Percentiles rank a stretch among this genome's conserved stretches.
Conservation (phyloP, 2,888 invertebrate genomes). For the Melanostoma scalare region DNA sequence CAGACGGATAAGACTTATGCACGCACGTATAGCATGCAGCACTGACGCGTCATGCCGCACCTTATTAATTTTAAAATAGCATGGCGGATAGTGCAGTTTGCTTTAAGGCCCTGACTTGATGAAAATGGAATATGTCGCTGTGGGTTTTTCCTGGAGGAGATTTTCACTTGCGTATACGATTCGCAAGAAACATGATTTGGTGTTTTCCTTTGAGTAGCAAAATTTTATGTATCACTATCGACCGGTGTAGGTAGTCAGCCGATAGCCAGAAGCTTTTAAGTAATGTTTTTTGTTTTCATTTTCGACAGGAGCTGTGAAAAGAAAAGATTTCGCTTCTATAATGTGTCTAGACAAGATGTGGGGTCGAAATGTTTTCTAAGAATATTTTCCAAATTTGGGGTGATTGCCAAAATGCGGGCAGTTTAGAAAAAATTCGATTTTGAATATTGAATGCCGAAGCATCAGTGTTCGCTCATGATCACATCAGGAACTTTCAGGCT, state of each 20-base stretch:
- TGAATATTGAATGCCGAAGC: too few relatives aligned
- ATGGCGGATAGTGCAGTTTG: constrained; percentile 19
- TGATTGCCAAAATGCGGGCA: too few relatives aligned
- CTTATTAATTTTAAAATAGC: constrained; percentile 8
- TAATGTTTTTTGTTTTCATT: not conserved
- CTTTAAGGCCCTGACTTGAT: constrained; percentile 33
- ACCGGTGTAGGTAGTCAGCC: not conserved
- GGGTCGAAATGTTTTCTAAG: too few relatives aligned
- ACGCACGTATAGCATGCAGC: constrained; percentile 48
- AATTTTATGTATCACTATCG: not conserved
- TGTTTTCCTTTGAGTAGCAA: not conserved
- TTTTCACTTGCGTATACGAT: constrained; percentile 40
- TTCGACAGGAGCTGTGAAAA: too few relatives aligned
- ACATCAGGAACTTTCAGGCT: too few relatives aligned
- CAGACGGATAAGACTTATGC: constrained; percentile 42
- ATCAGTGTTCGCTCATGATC: too few relatives aligned
- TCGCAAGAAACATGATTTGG: not conserved
- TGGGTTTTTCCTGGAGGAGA: constrained; percentile 47
- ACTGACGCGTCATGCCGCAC: constrained; percentile 32
- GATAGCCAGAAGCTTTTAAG: not conserved
- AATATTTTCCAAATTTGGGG: too few relatives aligned
- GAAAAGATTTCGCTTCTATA: too few relatives aligned
- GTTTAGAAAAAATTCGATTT: too few relatives aligned
- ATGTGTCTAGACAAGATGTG: too few relatives aligned
- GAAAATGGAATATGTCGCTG: constrained; percentile 32